Evolutionary conservation across 2,113 vertebrate genomes (phyloP), one percentile per base, ranked within the genome.

Genomic region (Salminus brasiliensis): DNA sequence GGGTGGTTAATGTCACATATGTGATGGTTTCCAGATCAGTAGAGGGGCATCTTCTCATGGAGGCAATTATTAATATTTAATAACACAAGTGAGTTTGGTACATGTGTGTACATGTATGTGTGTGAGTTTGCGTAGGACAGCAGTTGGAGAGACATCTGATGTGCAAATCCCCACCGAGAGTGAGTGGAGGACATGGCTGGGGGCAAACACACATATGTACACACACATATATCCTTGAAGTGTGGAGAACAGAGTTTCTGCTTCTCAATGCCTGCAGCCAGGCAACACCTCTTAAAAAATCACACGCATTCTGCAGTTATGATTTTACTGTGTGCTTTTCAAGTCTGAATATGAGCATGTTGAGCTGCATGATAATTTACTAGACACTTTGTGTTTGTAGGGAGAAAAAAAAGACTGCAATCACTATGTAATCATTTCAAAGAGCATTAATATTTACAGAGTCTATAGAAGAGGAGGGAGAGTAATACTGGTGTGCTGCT

Each of bases 51-150:
- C 32, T 65, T 59, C 49, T 73, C 43, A 55, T n/a, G 27, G 68
- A 57, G 34, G 43, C 36, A 53, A 34, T 76, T 57, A 43, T 77
- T 59, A 74, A 78, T 74, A 32, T 30, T 49, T 65, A 75, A 49
- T 75, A 23, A 25, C 21, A 59, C 25, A 41, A 57, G 47, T 52
- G 47, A 12, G 12, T 18, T 62, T 11, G 27, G 2, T 49, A 23
- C 57, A 76, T 23, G 62, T 68, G 52, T 77, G n/a, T n/a, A n/a
- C n/a, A n/a, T 68, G 52, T 77, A 49, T 68, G 49, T 30, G 65
- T 21, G 39, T 45, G 72, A 13, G 55, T 62, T 7, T 71, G 32
- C n/a, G 29, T 36, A 25, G 21, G 49, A 47, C 60, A 71, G 76
- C 10, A 18, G 45, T 43, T 11, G 32, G 30, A 74, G 45, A 52